Percentiles rank a stretch among this genome's conserved stretches.
Conservation (phyloP, 2,888 invertebrate genomes). For the Sipha maydis region DNA sequence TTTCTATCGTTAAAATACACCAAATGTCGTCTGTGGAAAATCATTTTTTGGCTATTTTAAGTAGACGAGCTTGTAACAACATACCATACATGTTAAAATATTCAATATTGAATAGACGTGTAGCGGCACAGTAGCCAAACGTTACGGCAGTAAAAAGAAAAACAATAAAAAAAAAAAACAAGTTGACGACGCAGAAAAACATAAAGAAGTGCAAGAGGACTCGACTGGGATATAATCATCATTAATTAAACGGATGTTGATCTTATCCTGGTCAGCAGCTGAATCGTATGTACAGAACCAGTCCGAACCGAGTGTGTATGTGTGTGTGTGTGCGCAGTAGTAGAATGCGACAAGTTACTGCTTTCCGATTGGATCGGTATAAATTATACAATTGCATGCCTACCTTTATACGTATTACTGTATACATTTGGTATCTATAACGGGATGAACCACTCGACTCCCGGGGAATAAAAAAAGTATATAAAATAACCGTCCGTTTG, state of each 20-base stretch:
- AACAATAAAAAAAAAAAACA: slow-evolving; percentile 32
- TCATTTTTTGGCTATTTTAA: neutral
- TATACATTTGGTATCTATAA: slow-evolving; percentile 50
- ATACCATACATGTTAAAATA: neutral
- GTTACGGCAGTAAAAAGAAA: slow-evolving; percentile 4
- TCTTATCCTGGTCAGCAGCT: slow-evolving; percentile 56
- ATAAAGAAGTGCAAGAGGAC: slow-evolving; percentile 42
- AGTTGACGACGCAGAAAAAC: slow-evolving; percentile 32
- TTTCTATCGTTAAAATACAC: too few relatives aligned
- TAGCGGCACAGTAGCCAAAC: slow-evolving; percentile 29
- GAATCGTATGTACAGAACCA: slow-evolving; percentile 57
- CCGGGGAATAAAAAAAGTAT: slow-evolving; percentile 22
- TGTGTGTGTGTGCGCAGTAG: slow-evolving; percentile 51
- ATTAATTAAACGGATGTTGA: slow-evolving; percentile 62
- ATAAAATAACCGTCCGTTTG: slow-evolving; percentile 21
- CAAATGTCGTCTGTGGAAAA: neutral
- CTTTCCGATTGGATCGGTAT: slow-evolving; percentile 61
- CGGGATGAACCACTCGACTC: slow-evolving; percentile 59
- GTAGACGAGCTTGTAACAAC: neutral
- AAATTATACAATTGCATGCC: slow-evolving; percentile 62
- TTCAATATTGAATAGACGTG: neutral
- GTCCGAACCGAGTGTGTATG: slow-evolving; percentile 35
- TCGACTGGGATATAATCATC: slow-evolving; percentile 59
- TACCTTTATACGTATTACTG: slow-evolving; percentile 28
- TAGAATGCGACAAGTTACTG: slow-evolving; percentile 62